These are phyloP conservation scores for Halcyon badia DNA, from an alignment of 2,797 vertebrate species.

Conservation along the genomic window DNA sequence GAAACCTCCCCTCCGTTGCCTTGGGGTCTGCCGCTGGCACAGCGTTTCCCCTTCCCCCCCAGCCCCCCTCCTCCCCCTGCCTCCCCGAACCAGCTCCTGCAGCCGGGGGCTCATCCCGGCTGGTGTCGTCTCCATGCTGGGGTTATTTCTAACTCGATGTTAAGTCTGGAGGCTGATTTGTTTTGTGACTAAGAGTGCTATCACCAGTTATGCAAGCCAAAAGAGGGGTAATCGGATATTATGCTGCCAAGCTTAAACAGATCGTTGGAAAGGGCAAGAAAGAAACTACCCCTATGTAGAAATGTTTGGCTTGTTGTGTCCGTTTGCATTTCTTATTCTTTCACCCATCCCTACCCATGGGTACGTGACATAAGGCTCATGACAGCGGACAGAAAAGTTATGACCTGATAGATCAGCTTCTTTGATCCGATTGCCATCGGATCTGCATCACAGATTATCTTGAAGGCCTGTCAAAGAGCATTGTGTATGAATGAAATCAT, in stretches of 20 bases:
- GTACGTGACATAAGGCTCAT: neutral
- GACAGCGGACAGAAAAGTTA: accelerated
- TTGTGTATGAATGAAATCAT: accelerated
- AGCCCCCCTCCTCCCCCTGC: neutral
- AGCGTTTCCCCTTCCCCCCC: neutral
- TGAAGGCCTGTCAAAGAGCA: neutral
- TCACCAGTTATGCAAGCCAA: neutral
- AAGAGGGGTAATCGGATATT: neutral
- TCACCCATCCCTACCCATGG: neutral
- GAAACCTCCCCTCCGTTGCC: accelerated
- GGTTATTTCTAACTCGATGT: neutral
- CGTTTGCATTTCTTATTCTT: neutral
- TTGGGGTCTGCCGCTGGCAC: neutral
- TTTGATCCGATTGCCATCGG: neutral
- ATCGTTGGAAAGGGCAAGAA: neutral
- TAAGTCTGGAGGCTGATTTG: neutral
- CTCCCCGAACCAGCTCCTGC: neutral
- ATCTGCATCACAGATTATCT: neutral
- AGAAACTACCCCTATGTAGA: accelerated
- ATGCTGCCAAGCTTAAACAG: neutral
- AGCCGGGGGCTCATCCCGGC: neutral
- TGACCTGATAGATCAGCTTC: neutral
- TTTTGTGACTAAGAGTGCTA: neutral
- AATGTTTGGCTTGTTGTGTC: neutral
- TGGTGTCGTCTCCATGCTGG: neutral